Conservation (phyloP, 2,797 vertebrate genomes). For the Cichlasoma orientale region DNA sequence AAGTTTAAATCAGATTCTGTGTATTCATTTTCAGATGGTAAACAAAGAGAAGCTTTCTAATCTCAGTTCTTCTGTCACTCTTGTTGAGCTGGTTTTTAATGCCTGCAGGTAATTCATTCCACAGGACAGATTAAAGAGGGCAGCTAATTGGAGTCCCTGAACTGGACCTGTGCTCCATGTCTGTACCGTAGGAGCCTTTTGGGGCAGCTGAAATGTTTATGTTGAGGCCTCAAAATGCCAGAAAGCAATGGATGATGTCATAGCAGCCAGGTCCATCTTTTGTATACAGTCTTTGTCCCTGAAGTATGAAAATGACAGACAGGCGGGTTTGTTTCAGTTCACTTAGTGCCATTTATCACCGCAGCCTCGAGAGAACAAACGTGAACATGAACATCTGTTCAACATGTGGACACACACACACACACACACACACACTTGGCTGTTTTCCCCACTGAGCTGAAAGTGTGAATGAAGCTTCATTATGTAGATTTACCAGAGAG, state of each 20-base stretch:
- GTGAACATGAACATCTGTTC: not conserved
- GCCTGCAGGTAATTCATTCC: not conserved
- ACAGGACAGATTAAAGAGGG: not conserved
- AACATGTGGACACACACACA: not conserved
- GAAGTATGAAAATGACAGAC: not conserved
- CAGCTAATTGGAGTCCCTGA: not conserved
- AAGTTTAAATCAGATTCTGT: not conserved
- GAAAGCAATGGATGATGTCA: no score
- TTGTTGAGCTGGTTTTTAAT: not conserved
- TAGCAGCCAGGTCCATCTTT: not conserved
- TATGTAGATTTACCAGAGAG: not conserved
- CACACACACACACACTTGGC: not conserved
- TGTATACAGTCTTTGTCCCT: not conserved
- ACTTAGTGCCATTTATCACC: not conserved
- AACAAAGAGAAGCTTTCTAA: not conserved
- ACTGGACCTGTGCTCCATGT: no score
- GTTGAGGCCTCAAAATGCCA: no score
- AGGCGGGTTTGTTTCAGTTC: not conserved
- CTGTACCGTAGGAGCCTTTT: no score
- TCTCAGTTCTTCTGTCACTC: not conserved
- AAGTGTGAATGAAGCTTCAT: not conserved
- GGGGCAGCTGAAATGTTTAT: rapidly evolving
- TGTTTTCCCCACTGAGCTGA: not conserved
- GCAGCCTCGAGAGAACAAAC: not conserved
- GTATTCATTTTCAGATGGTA: not conserved